Base-by-base conservation (phyloP, 2,797 vertebrate genomes). In the Gouania willdenowi region DNA sequence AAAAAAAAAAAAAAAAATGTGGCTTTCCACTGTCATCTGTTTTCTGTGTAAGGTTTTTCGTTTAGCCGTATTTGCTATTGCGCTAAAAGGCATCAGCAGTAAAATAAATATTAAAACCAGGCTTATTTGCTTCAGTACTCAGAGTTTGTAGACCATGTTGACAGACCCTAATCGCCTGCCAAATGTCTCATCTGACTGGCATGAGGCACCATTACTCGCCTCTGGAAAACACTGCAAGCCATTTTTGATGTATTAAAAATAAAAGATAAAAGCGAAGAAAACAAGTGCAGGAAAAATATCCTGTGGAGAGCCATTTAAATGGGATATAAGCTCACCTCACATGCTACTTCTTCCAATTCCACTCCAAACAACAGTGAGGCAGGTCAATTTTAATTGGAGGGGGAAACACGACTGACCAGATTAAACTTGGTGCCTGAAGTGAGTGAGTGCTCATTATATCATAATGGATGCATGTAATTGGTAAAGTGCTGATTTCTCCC, bases 381-480 rank as follows among this genome's bases (percentile, higher is more conserved):
- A 54, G 75, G 68, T 83, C 77, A 70, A 73, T 82, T 82, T 75
- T 78, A 60, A 75, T 74, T 66, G 76, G 64, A 76, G 60, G 41
- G 66, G 71, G 67, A 58, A 68, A 36, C 33, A 51, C 40, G 49
- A 40, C 7, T 61, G 52, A 70, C 38, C 55, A 62, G 60, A 66
- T 56, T 60, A 62, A 72, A 75, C 48, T 45, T 8, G 9, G 35
- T 41, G 50, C 65, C 58, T 21, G 37, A 55, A 58, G 51, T 16
- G 11, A 62, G 64, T 21, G 71, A 66, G 64, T 21, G 16, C 67
- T 77, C 36, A 62, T 84, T 81, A 79, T 68, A 32, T 1, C 16
- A 50, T 77, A 82, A 84, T 76, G 66, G 74, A 77, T 72, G 69
- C 47, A 28, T 66, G 75, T 81, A 82, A 83, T 81, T 78, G 77